Conservation (phyloP, 1,140 invertebrate genomes). For the Cotesia glomerata region DNA sequence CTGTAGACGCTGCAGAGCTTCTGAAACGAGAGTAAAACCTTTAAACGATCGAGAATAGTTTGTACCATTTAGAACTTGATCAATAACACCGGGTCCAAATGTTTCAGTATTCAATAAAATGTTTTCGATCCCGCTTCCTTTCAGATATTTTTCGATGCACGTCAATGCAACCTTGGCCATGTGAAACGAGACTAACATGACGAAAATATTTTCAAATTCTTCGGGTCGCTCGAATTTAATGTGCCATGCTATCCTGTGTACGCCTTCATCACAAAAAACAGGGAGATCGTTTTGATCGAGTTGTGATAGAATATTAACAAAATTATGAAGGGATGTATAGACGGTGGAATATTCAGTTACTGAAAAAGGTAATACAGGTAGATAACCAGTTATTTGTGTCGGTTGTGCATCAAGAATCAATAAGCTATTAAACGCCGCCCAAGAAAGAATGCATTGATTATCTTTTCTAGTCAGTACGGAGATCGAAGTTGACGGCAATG, state of each 20-base stretch:
- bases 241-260: not conserved
- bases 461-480: no score
- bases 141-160: conserved; percentile 32
- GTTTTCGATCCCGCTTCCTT: conserved; percentile 23
- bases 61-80: conserved; percentile 28
- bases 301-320: not conserved
- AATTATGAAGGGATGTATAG: conserved; percentile 11
- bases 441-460: no score
- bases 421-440: no score
- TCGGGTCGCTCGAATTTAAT: not conserved
- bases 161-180: conserved; percentile 20
- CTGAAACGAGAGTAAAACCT: conserved; percentile 6
- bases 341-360: conserved; percentile 14
- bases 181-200: conserved; percentile 24
- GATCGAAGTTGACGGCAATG: no score
- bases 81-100: conserved; percentile 8
- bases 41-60: conserved; percentile 28
- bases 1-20: conserved; percentile 26
- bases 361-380: conserved; percentile 1
- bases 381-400: conserved; percentile 6
- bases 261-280: conserved; percentile 12
- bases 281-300: conserved; percentile 13
- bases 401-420: not conserved
- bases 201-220: conserved; percentile 27
- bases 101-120: conserved; percentile 26